Conservation (phyloP, 2,797 vertebrate species). For the Mareca penelope region DNA sequence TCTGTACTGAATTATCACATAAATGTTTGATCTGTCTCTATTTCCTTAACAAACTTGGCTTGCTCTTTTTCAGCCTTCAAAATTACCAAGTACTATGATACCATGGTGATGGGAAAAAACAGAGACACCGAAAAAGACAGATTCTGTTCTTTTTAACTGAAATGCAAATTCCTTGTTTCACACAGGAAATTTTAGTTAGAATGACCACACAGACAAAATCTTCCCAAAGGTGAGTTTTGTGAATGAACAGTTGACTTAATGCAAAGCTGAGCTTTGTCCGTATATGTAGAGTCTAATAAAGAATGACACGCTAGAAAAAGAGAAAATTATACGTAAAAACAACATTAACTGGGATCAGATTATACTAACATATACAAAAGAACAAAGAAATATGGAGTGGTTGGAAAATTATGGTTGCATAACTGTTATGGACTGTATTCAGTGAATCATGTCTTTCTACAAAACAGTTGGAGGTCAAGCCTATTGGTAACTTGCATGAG, state of each 20-base stretch:
- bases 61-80: conserved; percentile 43
- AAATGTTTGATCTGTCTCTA: neutral
- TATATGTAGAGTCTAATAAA: neutral
- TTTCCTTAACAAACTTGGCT: neutral
- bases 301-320: neutral
- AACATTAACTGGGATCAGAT: neutral
- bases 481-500: neutral
- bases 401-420: neutral
- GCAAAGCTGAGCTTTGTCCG: neutral
- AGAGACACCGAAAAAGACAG: neutral
- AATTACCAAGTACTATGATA: neutral
- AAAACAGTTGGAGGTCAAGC: neutral
- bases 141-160: conserved; percentile 41
- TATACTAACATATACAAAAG: neutral
- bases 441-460: neutral
- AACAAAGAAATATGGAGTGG: neutral
- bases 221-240: conserved; percentile 10
- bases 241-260: neutral
- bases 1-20: neutral
- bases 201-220: neutral
- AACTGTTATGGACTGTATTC: neutral
- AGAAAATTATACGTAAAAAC: neutral
- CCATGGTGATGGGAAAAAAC: conserved; percentile 28
- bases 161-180: conserved; percentile 37
- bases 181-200: conserved; percentile 32